Conservation (phyloP, 2,888 invertebrate species). For the Idaea straminata region DNA sequence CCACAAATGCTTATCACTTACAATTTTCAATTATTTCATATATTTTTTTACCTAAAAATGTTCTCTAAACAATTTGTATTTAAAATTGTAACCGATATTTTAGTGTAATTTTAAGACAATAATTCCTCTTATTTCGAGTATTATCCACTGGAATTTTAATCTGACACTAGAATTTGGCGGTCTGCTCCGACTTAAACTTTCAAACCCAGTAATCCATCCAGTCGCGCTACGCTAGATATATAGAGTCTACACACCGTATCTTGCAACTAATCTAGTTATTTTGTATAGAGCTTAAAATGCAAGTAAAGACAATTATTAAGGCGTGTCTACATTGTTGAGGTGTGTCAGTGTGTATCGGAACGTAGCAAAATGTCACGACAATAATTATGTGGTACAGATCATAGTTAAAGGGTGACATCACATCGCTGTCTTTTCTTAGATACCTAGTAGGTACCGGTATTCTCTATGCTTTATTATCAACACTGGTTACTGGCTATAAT, state of each 20-base stretch:
- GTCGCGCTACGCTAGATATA: neutral
- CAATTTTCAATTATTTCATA: no score
- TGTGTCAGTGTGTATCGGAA: slow-evolving; percentile 13
- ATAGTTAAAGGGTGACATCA: neutral
- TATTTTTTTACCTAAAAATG: no score
- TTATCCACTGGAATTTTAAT: no score
- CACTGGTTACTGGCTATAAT: no score
- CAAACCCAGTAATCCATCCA: neutral
- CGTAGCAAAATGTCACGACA: slow-evolving; percentile 22
- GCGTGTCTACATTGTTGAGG: slow-evolving; percentile 15
- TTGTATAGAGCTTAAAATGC: neutral
- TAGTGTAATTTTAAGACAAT: no score
- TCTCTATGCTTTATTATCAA: neutral
- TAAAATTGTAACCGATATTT: no score
- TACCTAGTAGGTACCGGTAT: neutral
- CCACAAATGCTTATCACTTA: no score
- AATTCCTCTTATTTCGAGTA: no score
- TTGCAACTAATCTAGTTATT: neutral
- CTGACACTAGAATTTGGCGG: no score
- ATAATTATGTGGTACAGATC: slow-evolving; percentile 10
- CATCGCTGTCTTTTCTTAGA: neutral
- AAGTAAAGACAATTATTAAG: slow-evolving; percentile 5
- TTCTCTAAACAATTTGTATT: no score
- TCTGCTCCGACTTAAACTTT: neutral
- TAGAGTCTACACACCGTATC: neutral